Evolutionary conservation across 2,797 vertebrate species (phyloP).

Genomic region (Chelonia mydas): DNA sequence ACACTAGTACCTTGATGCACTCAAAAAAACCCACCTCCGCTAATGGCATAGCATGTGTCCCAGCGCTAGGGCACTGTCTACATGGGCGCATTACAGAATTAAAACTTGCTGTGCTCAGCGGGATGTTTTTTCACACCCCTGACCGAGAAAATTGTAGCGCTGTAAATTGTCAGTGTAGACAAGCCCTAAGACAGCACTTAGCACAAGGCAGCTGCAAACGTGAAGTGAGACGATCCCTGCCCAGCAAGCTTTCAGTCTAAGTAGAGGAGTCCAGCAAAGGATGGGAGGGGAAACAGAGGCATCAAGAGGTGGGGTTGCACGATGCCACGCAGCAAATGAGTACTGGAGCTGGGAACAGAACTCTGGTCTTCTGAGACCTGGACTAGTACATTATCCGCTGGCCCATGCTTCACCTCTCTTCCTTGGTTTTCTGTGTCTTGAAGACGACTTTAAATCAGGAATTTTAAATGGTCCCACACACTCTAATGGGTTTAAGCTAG

Average conservation of each 20-base stretch:
- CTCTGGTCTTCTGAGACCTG: neutral
- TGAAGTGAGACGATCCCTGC: neutral
- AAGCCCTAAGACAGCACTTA: neutral
- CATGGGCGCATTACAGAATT: no score
- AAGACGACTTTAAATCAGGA: neutral
- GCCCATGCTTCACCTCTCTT: neutral
- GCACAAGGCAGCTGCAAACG: neutral
- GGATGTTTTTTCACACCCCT: no score
- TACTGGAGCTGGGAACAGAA: neutral
- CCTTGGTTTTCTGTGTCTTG: neutral
- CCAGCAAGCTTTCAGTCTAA: neutral
- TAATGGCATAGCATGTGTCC: no score
- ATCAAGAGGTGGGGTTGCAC: neutral
- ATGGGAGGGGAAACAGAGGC: neutral
- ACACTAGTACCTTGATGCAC: neutral
- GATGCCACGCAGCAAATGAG: rapidly evolving
- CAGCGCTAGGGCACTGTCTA: no score
- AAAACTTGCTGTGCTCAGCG: no score
- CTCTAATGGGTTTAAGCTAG: neutral
- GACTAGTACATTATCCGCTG: neutral
- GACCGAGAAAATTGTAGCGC: no score
- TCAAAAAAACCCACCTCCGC: no score
- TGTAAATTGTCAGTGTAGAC: no score
- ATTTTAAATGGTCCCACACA: neutral
- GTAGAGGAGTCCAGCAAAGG: neutral